A percentile compares a stretch with the other conserved stretches of the same genome.
phyloP scores from a whole-genome alignment of 2,888 invertebrate genomes.

The Drosophila greeni region DNA sequence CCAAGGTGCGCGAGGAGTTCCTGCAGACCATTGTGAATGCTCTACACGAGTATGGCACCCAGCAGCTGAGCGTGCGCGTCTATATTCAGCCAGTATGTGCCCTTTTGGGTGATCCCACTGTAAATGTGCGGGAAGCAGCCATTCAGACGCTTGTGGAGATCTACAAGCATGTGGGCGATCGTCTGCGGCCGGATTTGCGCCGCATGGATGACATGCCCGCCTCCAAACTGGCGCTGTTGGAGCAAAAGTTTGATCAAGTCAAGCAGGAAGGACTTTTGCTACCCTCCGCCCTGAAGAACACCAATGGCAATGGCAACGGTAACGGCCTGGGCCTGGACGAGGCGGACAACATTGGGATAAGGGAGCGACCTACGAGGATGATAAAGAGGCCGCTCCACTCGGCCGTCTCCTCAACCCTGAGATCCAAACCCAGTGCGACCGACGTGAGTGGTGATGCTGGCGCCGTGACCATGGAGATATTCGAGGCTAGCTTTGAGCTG shows the following conservation, averaged over 20 bases:
- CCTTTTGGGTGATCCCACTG: constrained; percentile 91
- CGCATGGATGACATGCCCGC: constrained; percentile 88
- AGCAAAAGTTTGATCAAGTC: constrained; percentile 92
- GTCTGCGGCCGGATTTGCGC: constrained; percentile 88
- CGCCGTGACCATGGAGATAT: constrained; percentile 92
- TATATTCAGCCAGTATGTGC: constrained; percentile 91
- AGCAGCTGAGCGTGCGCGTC: constrained; percentile 88
- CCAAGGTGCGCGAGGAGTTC: constrained; percentile 94
- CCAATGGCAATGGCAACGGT: constrained; percentile 63
- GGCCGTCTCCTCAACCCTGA: constrained; percentile 74
- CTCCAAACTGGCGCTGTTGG: constrained; percentile 85
- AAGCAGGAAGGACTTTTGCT: constrained; percentile 88
- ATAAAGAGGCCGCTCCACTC: constrained; percentile 78
- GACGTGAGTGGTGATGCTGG: constrained; percentile 83
- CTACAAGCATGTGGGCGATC: constrained; percentile 93
- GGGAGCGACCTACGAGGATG: constrained; percentile 79
- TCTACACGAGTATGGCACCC: constrained; percentile 92
- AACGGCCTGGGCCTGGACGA: constrained; percentile 78
- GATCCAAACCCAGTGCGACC: constrained; percentile 69
- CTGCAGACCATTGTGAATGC: constrained; percentile 89
- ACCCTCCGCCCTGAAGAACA: constrained; percentile 82
- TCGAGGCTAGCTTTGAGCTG: constrained; percentile 90
- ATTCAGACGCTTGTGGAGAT: constrained; percentile 91
- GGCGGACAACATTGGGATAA: constrained; percentile 77
- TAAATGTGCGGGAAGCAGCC: constrained; percentile 92